phyloP scores from a whole-genome alignment of 2,113 vertebrate species.

The Ranitomeya imitator region DNA sequence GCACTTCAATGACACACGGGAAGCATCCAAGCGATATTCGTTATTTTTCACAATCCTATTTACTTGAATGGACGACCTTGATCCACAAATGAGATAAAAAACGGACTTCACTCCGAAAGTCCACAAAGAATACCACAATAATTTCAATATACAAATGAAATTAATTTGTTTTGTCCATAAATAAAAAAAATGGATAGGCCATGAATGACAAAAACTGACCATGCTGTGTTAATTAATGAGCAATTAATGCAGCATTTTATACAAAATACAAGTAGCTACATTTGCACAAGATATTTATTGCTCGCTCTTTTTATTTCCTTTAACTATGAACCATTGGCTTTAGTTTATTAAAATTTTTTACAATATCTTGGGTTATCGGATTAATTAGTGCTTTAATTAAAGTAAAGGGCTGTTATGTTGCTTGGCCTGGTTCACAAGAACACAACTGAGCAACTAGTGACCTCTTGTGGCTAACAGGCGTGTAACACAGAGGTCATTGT shows the following conservation, averaged over 20 bases:
- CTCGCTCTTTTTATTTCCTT: background rate
- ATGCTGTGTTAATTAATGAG: background rate
- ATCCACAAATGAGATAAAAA: too few species aligned
- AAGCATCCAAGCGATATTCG: too few species aligned
- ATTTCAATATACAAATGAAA: too few species aligned
- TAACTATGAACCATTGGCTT: background rate
- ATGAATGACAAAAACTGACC: too few species aligned
- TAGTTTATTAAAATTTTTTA: background rate
- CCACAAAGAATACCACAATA: too few species aligned
- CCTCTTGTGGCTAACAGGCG: slow-evolving; percentile 1
- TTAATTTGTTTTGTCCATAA: too few species aligned
- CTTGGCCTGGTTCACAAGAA: background rate
- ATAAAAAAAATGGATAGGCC: too few species aligned
- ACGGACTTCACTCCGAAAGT: too few species aligned
- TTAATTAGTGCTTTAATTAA: background rate
- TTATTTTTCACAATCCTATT: too few species aligned
- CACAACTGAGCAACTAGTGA: background rate
- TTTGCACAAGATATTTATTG: background rate
- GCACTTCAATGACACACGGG: too few species aligned
- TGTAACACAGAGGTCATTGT: background rate
- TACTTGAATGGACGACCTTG: too few species aligned
- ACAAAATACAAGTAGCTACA: background rate
- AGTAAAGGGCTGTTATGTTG: background rate
- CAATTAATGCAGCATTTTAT: too few species aligned
- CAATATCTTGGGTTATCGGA: background rate